Evolutionary conservation across 2,888 invertebrate genomes (phyloP), one percentile per base, ranked within the genome.

Genomic region (Salpingus planirostris): DNA sequence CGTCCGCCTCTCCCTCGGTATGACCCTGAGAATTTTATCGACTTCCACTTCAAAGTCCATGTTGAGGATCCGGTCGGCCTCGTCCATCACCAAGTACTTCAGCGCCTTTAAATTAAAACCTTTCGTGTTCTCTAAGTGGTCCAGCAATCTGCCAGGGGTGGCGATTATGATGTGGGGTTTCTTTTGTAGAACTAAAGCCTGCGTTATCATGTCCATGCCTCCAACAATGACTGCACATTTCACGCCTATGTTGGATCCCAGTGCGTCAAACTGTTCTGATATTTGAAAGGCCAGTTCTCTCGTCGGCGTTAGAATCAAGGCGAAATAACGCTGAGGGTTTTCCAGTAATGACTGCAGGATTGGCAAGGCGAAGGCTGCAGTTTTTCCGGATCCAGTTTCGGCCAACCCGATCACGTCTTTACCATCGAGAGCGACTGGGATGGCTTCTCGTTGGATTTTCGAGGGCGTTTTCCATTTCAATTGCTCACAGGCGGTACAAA

Each of bases 21-120:
- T 82, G 1, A 81, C 86, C 55, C 83, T 82, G 2, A 98, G 11
- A 33, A 98, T 96, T 67, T 96, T 96, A 62, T 96, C 92, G 0
- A 95, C 82, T 68, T 98, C 97, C 7, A 85, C 82, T 68, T 97
- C 97, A 59, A 99, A 99, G 59, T 98, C 97, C 93, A 96, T 92
- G 62, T 97, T 97, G 2, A 99, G 71, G 47, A 98, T 98, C 44
- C 97, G 76, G 66, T 98, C 98, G 0, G 98, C 98, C 75, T 98
- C 98, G 52, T 98, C 98, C 93, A 98, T 93, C 0, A 97, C 87
- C 77, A 85, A 46, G 35, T 44, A 57, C 42, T 56, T 57, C 21
- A 57, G 30, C 7, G 54, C 50, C 28, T 51, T 31, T 24, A 37
- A 67, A 65, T 83, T 90, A 59, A 99, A 98, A 13, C 97, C 98